Percentiles rank a stretch among this genome's conserved stretches.
Conservation (phyloP, 2,797 vertebrate genomes). For the Sebastes trivittatus region DNA sequence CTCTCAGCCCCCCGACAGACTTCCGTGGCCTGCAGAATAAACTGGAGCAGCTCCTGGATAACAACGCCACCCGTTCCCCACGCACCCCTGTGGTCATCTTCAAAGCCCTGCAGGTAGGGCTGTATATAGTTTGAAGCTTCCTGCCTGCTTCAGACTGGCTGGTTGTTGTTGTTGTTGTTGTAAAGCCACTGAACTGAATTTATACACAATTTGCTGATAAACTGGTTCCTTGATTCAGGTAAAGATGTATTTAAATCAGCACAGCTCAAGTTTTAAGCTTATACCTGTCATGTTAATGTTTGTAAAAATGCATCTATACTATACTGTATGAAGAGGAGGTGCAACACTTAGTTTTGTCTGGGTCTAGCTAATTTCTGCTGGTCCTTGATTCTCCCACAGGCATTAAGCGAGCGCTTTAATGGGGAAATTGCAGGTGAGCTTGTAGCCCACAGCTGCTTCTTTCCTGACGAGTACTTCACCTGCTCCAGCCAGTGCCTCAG, state of each 20-base stretch:
- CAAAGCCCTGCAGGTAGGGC: slow-evolving; percentile 92
- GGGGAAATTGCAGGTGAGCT: slow-evolving; percentile 95
- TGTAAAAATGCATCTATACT: not conserved
- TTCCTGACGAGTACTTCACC: slow-evolving; percentile 98
- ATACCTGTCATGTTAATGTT: not conserved
- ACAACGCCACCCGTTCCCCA: slow-evolving; percentile 93
- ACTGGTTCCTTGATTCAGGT: not conserved
- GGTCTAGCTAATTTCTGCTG: not conserved
- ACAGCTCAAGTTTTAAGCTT: not conserved
- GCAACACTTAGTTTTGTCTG: not conserved
- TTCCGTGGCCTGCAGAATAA: slow-evolving; percentile 89
- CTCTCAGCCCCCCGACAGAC: slow-evolving; percentile 93
- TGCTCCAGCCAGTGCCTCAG: slow-evolving; percentile 96
- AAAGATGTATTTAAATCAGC: not conserved
- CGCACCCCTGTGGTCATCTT: slow-evolving; percentile 92
- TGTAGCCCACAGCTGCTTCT: slow-evolving; percentile 95
- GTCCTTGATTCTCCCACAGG: slow-evolving; percentile 75
- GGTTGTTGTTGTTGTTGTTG: not conserved
- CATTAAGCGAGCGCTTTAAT: slow-evolving; percentile 95
- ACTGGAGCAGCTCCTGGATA: slow-evolving; percentile 92
- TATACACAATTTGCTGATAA: not conserved
- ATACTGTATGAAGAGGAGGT: not conserved
- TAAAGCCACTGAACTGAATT: not conserved
- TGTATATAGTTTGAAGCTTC: not conserved
- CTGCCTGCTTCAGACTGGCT: not conserved